These are phyloP conservation scores for Sus scrofa DNA, from an alignment of 2,113 vertebrate species.

Conservation along the genomic window T2T-Sscrofa CM000821.6:19307001-19307500, in stretches of 20 bases:
- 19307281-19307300: background rate
- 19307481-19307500: conserved; percentile 61
- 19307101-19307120: background rate
- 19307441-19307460: conserved; percentile 10
- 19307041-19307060: background rate
- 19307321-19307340: background rate
- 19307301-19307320: background rate
- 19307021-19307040: background rate
- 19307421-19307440: background rate
- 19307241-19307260: background rate
- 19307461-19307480: conserved; percentile 39
- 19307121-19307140: conserved; percentile 17
- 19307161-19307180: background rate
- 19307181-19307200: background rate
- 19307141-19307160: background rate
- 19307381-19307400: background rate
- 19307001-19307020: background rate
- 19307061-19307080: background rate
- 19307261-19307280: background rate
- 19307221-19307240: background rate
- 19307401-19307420: background rate
- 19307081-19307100: background rate
- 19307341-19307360: conserved; percentile 6
- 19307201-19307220: background rate
- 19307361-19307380: background rate